Conservation (phyloP, 2,113 vertebrate genomes). For the Emydocephalus ijimae region DNA sequence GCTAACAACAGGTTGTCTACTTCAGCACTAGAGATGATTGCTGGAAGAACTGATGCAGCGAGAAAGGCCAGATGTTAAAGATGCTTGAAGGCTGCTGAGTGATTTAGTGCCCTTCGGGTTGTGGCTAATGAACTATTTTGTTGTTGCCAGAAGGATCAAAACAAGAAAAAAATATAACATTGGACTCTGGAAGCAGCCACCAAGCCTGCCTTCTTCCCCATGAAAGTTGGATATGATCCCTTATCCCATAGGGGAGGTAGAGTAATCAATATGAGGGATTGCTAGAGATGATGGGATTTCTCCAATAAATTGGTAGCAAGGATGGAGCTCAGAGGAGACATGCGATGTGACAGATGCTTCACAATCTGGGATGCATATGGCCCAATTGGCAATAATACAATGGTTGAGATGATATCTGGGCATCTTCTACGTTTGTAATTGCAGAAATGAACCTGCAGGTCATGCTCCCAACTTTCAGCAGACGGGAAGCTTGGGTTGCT, state of each 20-base stretch:
- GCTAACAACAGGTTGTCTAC: background rate
- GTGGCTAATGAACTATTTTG: conserved; percentile 51
- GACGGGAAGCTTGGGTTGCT: background rate
- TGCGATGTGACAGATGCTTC: conserved; percentile 64
- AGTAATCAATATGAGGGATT: conserved; percentile 13
- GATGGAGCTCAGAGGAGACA: conserved; percentile 45
- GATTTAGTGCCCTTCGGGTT: conserved; percentile 54
- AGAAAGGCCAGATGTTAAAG: conserved; percentile 59
- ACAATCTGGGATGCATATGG: conserved; percentile 48
- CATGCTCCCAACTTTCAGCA: background rate
- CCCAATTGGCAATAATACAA: conserved; percentile 67
- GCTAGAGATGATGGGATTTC: conserved; percentile 8
- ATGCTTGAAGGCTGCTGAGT: conserved; percentile 40
- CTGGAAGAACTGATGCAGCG: conserved; percentile 19
- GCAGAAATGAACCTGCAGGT: conserved; percentile 57
- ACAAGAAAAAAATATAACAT: conserved; percentile 26
- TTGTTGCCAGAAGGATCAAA: conserved; percentile 49
- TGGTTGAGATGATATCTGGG: conserved; percentile 62
- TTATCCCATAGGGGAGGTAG: conserved; percentile 32
- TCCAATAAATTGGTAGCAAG: conserved; percentile 37
- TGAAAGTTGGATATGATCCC: conserved; percentile 2
- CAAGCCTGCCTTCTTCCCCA: conserved; percentile 1
- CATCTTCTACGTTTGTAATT: conserved; percentile 64
- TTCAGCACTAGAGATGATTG: conserved; percentile 12
- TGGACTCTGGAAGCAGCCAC: conserved; percentile 15